Conservation (phyloP, 64 coral and sea anemone genomes). For the Acropora yongei region DNA sequence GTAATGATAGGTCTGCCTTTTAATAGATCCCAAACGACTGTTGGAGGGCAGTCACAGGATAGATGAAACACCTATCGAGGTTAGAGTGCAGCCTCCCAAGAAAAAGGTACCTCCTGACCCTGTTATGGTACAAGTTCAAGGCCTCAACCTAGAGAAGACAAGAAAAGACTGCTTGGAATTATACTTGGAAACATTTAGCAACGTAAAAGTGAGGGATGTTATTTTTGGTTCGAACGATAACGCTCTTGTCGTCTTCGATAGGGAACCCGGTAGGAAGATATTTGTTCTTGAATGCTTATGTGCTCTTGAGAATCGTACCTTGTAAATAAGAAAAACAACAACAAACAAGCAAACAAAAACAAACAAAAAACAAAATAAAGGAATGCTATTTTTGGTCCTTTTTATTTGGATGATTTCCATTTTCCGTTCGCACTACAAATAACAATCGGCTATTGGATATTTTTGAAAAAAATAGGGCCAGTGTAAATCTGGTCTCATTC, state of each 20-base stretch:
- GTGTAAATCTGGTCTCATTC: too few species aligned
- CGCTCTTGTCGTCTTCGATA: slow-evolving; percentile 43
- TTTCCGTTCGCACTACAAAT: too few species aligned
- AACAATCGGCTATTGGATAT: too few species aligned
- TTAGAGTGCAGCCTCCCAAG: not conserved
- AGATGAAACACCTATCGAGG: not conserved
- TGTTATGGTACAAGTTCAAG: slow-evolving; percentile 51
- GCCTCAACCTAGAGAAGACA: slow-evolving; percentile 24
- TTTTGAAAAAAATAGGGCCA: too few species aligned
- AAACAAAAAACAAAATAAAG: too few species aligned
- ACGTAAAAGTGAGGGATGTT: slow-evolving; percentile 37
- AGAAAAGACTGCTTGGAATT: slow-evolving; percentile 13
- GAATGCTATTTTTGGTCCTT: not conserved
- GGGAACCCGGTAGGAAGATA: slow-evolving; percentile 32
- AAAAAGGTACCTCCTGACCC: slow-evolving; percentile 71
- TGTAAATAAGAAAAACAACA: not conserved
- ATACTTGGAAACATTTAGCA: slow-evolving; percentile 51
- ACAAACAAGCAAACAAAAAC: too few species aligned
- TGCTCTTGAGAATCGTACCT: too few species aligned
- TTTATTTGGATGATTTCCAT: too few species aligned
- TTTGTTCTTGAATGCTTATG: not conserved
- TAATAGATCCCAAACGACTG: slow-evolving; percentile 3
- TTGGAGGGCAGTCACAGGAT: not conserved
- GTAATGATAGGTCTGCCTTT: not conserved
- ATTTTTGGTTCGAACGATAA: slow-evolving; percentile 26